Evolutionary conservation across 2,888 invertebrate species (phyloP).

Genomic region (Acrobeloides nanus): DNA sequence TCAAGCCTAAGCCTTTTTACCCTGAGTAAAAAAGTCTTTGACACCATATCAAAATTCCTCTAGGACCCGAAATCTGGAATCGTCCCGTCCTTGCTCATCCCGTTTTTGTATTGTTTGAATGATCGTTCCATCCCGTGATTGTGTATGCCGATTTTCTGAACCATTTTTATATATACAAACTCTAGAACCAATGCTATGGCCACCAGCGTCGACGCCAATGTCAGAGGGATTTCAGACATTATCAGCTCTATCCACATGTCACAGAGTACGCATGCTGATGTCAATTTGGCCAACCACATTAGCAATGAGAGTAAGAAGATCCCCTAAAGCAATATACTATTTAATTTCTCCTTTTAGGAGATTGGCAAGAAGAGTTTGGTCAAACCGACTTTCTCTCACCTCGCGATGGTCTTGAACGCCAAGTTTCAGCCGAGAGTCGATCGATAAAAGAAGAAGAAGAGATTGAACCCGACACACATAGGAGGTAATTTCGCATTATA

Average conservation of each 20-base stretch:
- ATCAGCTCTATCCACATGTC: conserved; percentile 51
- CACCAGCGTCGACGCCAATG: conserved; percentile 45
- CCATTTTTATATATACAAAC: not conserved
- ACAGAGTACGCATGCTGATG: conserved; percentile 49
- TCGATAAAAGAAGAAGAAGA: conserved; percentile 8
- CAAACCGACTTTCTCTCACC: too few relatives aligned
- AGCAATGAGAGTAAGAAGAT: conserved; percentile 44
- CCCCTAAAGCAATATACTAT: too few relatives aligned
- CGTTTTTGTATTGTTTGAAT: too few relatives aligned
- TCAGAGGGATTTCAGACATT: conserved; percentile 51
- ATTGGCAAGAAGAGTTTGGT: conserved; percentile 53
- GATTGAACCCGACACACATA: not conserved
- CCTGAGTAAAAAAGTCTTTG: too few relatives aligned
- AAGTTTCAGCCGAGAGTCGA: conserved; percentile 2
- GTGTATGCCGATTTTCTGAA: not conserved
- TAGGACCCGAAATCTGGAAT: too few relatives aligned
- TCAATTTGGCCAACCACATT: conserved; percentile 52
- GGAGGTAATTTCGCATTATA: conserved; percentile 1
- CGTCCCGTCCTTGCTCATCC: too few relatives aligned
- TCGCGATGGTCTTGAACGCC: conserved; percentile 4
- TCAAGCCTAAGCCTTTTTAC: too few relatives aligned
- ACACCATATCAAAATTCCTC: too few relatives aligned
- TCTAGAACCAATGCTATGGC: conserved; percentile 39
- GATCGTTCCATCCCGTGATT: not conserved
- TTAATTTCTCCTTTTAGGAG: conserved; percentile 25